Conservation (phyloP, 2,888 invertebrate genomes). For the Eledona agricola region DNA sequence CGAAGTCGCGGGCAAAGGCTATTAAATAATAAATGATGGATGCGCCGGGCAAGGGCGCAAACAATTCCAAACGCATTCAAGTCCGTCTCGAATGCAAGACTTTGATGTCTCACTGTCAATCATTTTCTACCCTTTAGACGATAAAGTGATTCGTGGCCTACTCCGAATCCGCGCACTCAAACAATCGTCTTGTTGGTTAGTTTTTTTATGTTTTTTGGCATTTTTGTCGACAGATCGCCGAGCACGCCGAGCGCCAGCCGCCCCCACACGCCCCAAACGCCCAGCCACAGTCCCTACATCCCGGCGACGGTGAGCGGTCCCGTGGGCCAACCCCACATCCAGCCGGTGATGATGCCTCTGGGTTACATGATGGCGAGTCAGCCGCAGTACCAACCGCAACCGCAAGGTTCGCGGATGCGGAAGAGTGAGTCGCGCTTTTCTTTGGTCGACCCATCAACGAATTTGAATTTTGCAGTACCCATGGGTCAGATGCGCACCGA, state of each 20-base stretch:
- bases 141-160: too few relatives aligned
- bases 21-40: too few relatives aligned
- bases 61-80: too few relatives aligned
- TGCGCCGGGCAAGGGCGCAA: too few relatives aligned
- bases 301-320: slow-evolving; percentile 64
- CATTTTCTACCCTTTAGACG: too few relatives aligned
- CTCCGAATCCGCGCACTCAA: too few relatives aligned
- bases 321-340: slow-evolving; percentile 59
- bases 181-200: too few relatives aligned
- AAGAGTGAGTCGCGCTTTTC: slow-evolving; percentile 52
- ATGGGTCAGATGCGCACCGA: slow-evolving; percentile 65
- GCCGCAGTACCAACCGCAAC: slow-evolving; percentile 62
- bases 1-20: too few relatives aligned
- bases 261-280: slow-evolving; percentile 88
- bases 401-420: slow-evolving; percentile 58
- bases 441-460: slow-evolving; percentile 25
- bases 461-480: slow-evolving; percentile 58
- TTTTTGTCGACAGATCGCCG: slow-evolving; percentile 62
- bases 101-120: too few relatives aligned
- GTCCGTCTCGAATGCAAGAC: too few relatives aligned
- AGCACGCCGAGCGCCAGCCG: slow-evolving; percentile 74
- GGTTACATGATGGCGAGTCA: slow-evolving; percentile 64
- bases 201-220: too few relatives aligned
- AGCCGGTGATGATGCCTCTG: slow-evolving; percentile 60
- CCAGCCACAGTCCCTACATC: slow-evolving; percentile 62